Conservation (phyloP, 2,113 vertebrate genomes). For the Romanogobio albipinnatus region DNA sequence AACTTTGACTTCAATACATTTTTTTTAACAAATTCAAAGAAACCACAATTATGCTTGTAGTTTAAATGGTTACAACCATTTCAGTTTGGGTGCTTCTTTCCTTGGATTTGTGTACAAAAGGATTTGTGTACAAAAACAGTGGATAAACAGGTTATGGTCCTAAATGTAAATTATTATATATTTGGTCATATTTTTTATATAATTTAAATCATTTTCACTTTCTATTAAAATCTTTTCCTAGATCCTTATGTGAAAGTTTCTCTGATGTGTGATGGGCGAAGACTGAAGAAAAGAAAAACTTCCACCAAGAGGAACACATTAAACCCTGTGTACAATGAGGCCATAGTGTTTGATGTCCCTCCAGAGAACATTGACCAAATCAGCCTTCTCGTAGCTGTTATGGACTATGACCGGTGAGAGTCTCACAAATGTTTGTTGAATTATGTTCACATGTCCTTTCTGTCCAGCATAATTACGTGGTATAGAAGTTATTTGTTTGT, state of each 20-base stretch:
- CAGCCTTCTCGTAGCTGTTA: conserved; percentile 96
- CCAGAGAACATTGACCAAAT: conserved; percentile 98
- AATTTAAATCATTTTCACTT: neutral
- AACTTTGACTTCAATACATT: neutral
- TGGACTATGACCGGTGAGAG: conserved; percentile 99
- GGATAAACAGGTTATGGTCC: neutral
- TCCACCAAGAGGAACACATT: conserved; percentile 98
- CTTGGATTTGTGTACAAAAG: neutral
- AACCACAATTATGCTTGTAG: too few species aligned
- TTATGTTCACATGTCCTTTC: neutral
- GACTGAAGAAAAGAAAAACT: conserved; percentile 98
- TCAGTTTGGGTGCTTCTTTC: neutral
- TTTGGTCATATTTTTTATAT: neutral
- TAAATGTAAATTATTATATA: neutral
- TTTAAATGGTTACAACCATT: neutral
- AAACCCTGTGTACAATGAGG: conserved; percentile 98
- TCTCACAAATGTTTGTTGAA: conserved; percentile 27
- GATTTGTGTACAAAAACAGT: too few species aligned
- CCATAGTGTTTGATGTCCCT: conserved; percentile 98
- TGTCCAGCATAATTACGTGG: neutral
- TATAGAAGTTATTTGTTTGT: neutral
- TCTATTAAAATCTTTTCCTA: conserved; percentile 62
- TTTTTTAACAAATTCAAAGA: too few species aligned
- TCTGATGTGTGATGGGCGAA: conserved; percentile 94
- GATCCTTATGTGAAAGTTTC: conserved; percentile 99